Percentiles rank a stretch among this genome's conserved stretches.
phyloP scores from a whole-genome alignment of 2,113 vertebrate species.

The Hyperopisus bebe region DNA sequence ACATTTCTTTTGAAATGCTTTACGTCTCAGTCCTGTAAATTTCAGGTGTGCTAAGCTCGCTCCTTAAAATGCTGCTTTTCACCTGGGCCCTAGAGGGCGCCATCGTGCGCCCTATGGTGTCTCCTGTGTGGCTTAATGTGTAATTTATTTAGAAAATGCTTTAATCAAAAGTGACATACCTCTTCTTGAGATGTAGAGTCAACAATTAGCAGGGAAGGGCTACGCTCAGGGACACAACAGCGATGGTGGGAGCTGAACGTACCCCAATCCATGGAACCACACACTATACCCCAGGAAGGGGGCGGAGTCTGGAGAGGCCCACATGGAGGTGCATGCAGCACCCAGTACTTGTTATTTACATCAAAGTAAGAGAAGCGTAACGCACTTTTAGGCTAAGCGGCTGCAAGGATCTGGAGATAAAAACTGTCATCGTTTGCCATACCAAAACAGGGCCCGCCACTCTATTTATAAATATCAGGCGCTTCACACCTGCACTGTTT shows the following conservation, averaged over 20 bases:
- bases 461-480: neutral
- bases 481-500: constrained; percentile 14
- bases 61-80: neutral
- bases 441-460: neutral
- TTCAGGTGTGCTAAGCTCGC: neutral
- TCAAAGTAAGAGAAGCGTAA: neutral
- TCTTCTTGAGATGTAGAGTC: neutral
- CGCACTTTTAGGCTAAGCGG: neutral
- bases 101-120: neutral
- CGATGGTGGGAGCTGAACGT: neutral
- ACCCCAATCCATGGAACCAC: no score
- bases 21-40: neutral
- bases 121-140: neutral
- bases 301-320: neutral
- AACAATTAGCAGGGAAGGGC: neutral
- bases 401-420: neutral
- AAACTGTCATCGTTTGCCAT: neutral
- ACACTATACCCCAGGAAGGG: neutral
- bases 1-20: neutral
- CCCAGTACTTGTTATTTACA: neutral
- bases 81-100: neutral
- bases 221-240: neutral
- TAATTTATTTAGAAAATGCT: neutral
- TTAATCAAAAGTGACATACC: neutral
- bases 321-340: neutral